Conservation (phyloP, 2,888 invertebrate genomes). For the Stegophylla sp. region DNA sequence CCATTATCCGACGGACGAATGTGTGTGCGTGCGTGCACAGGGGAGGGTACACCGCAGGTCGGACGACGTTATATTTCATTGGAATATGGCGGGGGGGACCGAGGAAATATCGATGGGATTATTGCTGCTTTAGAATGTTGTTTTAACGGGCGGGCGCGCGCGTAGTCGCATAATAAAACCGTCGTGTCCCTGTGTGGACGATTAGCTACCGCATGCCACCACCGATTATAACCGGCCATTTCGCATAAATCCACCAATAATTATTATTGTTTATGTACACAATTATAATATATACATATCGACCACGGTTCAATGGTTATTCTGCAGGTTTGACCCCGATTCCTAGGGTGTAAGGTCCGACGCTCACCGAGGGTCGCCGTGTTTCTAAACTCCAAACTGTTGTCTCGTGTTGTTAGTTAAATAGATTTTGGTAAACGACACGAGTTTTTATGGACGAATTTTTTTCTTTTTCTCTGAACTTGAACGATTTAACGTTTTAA, state of each 20-base stretch:
- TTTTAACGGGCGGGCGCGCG: slow-evolving; percentile 32
- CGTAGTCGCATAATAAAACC: slow-evolving; percentile 40
- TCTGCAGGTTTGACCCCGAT: neutral
- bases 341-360: neutral
- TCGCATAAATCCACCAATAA: slow-evolving; percentile 44
- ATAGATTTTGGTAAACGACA: slow-evolving; percentile 19
- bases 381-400: slow-evolving; percentile 31
- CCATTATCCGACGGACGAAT: slow-evolving; percentile 23
- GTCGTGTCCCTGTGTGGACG: slow-evolving; percentile 35
- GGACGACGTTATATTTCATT: slow-evolving; percentile 24
- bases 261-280: slow-evolving; percentile 23
- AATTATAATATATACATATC: no score
- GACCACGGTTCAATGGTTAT: neutral
- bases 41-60: neutral
- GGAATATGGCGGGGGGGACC: slow-evolving; percentile 31
- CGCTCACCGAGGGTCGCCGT: neutral
- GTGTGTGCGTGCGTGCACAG: neutral
- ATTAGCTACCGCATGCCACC: slow-evolving; percentile 34
- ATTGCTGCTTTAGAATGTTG: slow-evolving; percentile 43
- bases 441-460: neutral
- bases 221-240: slow-evolving; percentile 39
- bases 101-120: slow-evolving; percentile 53
- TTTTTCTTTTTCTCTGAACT: neutral
- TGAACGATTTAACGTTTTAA: slow-evolving; percentile 9
- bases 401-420: slow-evolving; percentile 24